These are phyloP conservation scores for Pelosia muscerda DNA, from an alignment of 2,888 invertebrate species.

Conservation along the genomic window DNA sequence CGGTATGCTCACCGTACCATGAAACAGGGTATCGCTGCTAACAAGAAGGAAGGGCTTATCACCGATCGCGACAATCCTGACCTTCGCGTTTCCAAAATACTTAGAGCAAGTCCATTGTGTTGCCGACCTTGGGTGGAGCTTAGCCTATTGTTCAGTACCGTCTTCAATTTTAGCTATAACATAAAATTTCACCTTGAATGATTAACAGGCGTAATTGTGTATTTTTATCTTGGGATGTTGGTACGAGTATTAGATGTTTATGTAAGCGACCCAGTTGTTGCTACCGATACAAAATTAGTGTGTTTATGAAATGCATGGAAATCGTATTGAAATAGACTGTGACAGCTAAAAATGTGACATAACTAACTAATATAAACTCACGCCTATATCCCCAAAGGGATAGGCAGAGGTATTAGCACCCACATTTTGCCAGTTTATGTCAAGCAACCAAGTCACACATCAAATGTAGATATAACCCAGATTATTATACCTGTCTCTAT, in stretches of 20 bases:
- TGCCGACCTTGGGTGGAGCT: constrained; percentile 60
- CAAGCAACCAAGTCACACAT: not conserved
- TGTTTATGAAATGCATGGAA: constrained; percentile 16
- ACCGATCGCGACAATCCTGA: constrained; percentile 68
- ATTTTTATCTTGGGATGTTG: constrained; percentile 51
- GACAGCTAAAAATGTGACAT: not conserved
- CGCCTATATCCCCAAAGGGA: no score
- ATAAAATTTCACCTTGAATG: constrained; percentile 79
- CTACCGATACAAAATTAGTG: not conserved
- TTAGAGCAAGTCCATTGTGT: constrained; percentile 71
- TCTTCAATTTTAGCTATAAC: constrained; percentile 76
- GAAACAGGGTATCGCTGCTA: constrained; percentile 74
- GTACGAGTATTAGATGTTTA: constrained; percentile 39
- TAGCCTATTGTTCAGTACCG: constrained; percentile 65
- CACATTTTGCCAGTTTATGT: no score
- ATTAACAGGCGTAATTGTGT: constrained; percentile 64
- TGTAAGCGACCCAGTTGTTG: constrained; percentile 33
- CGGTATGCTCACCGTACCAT: constrained; percentile 64
- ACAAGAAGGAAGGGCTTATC: constrained; percentile 78
- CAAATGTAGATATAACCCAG: not conserved
- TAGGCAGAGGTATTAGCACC: no score
- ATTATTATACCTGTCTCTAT: no score
- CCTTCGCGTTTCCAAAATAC: constrained; percentile 84
- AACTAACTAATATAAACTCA: no score
- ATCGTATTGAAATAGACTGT: constrained; percentile 14